Conservation (phyloP, 2,797 vertebrate genomes). For the Oreochromis mossambicus region DNA sequence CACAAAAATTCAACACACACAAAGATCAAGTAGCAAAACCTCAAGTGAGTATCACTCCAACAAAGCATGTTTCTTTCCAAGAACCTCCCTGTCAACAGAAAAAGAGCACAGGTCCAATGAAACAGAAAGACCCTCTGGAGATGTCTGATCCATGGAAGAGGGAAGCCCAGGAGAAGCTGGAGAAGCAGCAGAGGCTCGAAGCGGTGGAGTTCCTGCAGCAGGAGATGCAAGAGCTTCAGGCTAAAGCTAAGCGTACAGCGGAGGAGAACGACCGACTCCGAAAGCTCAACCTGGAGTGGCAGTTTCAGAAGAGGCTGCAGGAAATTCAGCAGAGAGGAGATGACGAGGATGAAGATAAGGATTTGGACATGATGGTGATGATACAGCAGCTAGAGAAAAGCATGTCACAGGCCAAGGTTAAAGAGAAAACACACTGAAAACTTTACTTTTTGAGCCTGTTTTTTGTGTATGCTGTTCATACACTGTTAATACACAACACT, state of each 20-base stretch:
- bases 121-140: constrained; percentile 64
- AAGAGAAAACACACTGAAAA: background rate
- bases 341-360: constrained; percentile 82
- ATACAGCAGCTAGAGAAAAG: constrained; percentile 82
- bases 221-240: constrained; percentile 84
- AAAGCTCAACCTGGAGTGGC: constrained; percentile 89
- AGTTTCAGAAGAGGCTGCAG: constrained; percentile 89
- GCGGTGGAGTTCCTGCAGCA: constrained; percentile 82
- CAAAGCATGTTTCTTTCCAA: constrained; percentile 76
- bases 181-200: constrained; percentile 81
- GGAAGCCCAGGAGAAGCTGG: constrained; percentile 82
- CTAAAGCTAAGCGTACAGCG: constrained; percentile 71
- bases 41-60: constrained; percentile 63
- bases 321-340: constrained; percentile 83
- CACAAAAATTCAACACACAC: background rate
- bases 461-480: background rate
- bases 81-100: constrained; percentile 76
- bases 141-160: constrained; percentile 82
- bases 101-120: constrained; percentile 47
- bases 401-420: background rate
- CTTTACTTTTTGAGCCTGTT: background rate
- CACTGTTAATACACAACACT: background rate
- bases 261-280: constrained; percentile 84
- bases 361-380: constrained; percentile 80
- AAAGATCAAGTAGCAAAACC: constrained; percentile 51